These are phyloP conservation scores for Nerophis lumbriciformis DNA, from an alignment of 2,113 vertebrate species.

Conservation along the genomic window DNA sequence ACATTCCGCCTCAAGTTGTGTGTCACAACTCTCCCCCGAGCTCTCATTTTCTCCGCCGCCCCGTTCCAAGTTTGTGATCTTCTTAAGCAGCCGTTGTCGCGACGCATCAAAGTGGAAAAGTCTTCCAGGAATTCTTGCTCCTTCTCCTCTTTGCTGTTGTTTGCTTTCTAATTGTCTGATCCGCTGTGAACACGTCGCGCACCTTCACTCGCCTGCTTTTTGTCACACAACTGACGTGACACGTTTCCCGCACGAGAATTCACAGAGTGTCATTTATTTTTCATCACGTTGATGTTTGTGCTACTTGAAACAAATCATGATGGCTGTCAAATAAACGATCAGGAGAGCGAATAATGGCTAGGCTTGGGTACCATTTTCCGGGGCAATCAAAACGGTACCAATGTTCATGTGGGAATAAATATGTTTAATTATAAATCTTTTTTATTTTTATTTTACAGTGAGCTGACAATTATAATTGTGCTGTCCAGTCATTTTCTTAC, in stretches of 20 bases:
- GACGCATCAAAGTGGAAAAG: conserved; percentile 27
- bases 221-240: neutral
- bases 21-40: conserved; percentile 28
- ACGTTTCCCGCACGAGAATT: neutral
- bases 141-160: neutral
- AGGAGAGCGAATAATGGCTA: too few species aligned
- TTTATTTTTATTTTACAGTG: too few species aligned
- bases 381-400: too few species aligned
- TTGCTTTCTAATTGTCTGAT: neutral
- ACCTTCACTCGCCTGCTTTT: neutral
- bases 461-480: too few species aligned
- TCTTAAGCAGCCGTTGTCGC: conserved; percentile 9
- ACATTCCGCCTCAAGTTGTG: neutral
- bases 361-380: too few species aligned
- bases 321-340: too few species aligned
- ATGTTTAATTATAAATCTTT: too few species aligned
- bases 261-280: neutral
- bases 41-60: conserved; percentile 12
- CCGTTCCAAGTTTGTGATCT: conserved; percentile 22
- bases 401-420: too few species aligned
- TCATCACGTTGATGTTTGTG: neutral
- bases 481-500: too few species aligned
- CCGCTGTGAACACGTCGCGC: neutral
- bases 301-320: neutral
- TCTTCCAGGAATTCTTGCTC: conserved; percentile 10